phyloP scores from a whole-genome alignment of 2,113 vertebrate species.

The Aspiorhynchus laticeps region DNA sequence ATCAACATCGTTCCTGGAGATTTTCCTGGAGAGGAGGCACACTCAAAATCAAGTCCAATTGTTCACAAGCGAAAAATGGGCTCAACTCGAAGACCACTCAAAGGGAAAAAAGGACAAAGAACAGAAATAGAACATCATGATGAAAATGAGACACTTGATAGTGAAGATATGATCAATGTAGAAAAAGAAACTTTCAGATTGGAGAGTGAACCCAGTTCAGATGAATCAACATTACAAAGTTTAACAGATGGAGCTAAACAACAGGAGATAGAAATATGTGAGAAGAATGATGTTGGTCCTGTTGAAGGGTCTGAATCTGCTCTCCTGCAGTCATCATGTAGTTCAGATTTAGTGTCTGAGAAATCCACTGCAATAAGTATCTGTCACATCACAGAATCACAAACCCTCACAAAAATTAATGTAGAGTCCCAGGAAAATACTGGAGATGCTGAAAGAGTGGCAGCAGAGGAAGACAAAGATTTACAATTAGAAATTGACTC shows the following conservation, averaged over 20 bases:
- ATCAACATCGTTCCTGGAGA: not conserved
- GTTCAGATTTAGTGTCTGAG: not conserved
- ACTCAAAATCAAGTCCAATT: not conserved
- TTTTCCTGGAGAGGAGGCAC: not conserved
- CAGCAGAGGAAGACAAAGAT: not conserved
- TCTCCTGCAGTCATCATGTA: not conserved
- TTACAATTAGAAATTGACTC: not conserved
- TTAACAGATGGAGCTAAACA: not conserved
- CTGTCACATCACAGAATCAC: not conserved
- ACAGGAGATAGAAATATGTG: not conserved
- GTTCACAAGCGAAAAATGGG: slow-evolving; percentile 11
- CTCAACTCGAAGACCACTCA: slow-evolving; percentile 6
- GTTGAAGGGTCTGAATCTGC: not conserved
- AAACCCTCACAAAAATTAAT: not conserved
- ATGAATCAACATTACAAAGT: not conserved
- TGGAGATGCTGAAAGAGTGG: not conserved
- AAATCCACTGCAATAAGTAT: not conserved
- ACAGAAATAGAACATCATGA: not conserved
- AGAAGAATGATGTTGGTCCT: not conserved
- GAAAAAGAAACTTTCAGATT: not conserved
- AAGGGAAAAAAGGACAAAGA: not conserved
- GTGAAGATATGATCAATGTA: not conserved
- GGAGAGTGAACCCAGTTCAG: not conserved
- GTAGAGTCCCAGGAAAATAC: not conserved
- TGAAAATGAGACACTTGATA: not conserved